Percentiles rank a stretch among this genome's conserved stretches.
Evolutionary conservation across 1,140 invertebrate genomes (phyloP).

Genomic region (Pogonomyrmex barbatus): DNA sequence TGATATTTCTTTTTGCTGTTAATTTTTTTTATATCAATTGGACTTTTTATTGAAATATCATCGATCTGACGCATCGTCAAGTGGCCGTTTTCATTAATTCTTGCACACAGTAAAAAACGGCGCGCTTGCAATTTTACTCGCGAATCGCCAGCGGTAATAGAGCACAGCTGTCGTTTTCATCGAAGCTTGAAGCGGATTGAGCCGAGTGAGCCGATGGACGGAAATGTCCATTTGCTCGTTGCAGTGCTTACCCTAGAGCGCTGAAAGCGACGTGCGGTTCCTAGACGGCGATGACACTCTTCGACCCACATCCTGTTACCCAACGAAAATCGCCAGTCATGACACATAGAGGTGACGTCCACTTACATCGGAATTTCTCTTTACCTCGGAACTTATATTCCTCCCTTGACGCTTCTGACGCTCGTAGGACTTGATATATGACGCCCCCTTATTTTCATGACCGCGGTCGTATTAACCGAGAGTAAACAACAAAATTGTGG

Average conservation of each 20-base stretch:
- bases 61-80: not conserved
- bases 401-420: not conserved
- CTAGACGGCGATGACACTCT: slow-evolving; percentile 26
- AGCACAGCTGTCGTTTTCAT: slow-evolving; percentile 42
- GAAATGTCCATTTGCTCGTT: slow-evolving; percentile 59
- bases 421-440: slow-evolving; percentile 5
- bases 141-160: slow-evolving; percentile 17
- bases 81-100: slow-evolving; percentile 25
- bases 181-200: not conserved
- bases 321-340: slow-evolving; percentile 58
- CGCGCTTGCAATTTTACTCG: not conserved
- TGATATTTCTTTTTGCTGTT: not conserved
- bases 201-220: slow-evolving; percentile 7
- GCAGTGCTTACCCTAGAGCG: slow-evolving; percentile 31
- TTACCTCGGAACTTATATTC: slow-evolving; percentile 48
- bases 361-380: slow-evolving; percentile 55
- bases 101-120: not conserved
- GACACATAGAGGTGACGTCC: slow-evolving; percentile 29
- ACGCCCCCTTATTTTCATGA: slow-evolving; percentile 26
- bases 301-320: slow-evolving; percentile 29
- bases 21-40: not conserved
- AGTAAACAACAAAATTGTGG: not conserved
- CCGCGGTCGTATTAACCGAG: slow-evolving; percentile 9
- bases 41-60: not conserved
- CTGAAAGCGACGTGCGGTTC: slow-evolving; percentile 26